Base-by-base conservation (phyloP, 2,797 vertebrate species). In the Acrossocheilus fasciatus region DNA sequence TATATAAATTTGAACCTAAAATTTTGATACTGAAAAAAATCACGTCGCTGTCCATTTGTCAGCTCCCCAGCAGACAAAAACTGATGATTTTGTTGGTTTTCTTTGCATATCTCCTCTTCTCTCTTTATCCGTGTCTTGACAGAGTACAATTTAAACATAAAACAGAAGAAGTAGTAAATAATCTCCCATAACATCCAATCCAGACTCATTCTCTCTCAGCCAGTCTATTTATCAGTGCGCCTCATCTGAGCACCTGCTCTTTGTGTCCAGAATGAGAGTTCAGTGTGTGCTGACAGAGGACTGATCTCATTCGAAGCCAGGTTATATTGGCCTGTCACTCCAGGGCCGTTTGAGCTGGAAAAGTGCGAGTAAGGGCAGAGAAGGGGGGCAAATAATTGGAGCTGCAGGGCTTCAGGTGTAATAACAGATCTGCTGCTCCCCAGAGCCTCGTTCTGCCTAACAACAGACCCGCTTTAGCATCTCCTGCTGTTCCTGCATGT, bases 301-400 rank as follows among this genome's bases (percentile, higher is more conserved):
- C 66, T 82, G 84, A 86, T 88, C 74, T 82, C 36, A 45, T 72
- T 76, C 39, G 23, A 52, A 18, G 45, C 72, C 15, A 10, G 52
- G 77, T 62, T 85, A 80, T 88, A 89, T 86, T 84, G 79, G 45
- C 80, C 77, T 87, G 87, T 85, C 89, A 90, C 66, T 82, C 81
- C 43, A 43, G 39, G 43, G 62, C 76, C 1, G 17, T 62, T 74
- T 66, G 66, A 84, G 82, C 72, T 26, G 81, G 83, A 75, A 76
- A 68, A 62, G 45, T 43, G 73, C 26, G 84, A 70, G 76, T 43
- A 39, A 75, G 75, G 68, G 68, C 79, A 70, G 57, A 57, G 41
- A 54, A 54, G 72, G 62, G 73, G 69, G 78, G 64, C 66, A 82
- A 81, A 81, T 87, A 82, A 87, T 86, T 87, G 82, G 50, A 85